Base-by-base conservation (phyloP, 92 coral and sea anemone species). In the Zoanthus sociatus region DNA sequence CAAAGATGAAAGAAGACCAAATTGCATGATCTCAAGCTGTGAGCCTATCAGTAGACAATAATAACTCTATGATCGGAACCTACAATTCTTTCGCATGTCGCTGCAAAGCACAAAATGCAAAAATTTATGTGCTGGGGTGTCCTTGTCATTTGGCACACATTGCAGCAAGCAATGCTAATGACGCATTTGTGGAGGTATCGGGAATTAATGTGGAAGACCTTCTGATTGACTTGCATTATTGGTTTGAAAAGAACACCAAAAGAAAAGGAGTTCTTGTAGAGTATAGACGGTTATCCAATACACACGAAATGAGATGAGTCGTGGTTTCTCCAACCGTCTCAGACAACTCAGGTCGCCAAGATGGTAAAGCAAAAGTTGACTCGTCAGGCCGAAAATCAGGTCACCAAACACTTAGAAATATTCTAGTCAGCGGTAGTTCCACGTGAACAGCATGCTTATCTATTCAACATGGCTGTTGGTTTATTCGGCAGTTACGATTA, bases 201-300 rank as follows among this genome's bases (percentile, higher is more conserved):
- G 71, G 84, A 17, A 30, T 50, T 32, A 78, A 42, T 51, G 73
- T 56, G 45, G 87, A 84, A 63, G 78, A 84, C 9, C 47, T 84
- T 1, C 78, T 51, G 31, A 84, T 51, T 54, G 82, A 84, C 55
- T 73, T 44, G 20, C 73, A 55, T 56, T 84, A 58, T 71, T 73
- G 88, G 82, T 84, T 84, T 53, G 82, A 84, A 30, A 84, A 73
- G 47, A 84, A 81, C 20, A 82, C 86, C 31, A 63, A 82, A n/a
- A 82, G 86, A 44, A 82, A 82, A 31, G 86, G 26, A 26, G 26
- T 26, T 26, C 26, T 26, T 26, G 26, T 26, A 26, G 26, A 26
- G 26, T 26, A 26, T 26, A 26, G 53, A 48, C 6, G 53, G 53
- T 48, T 48, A 9, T 48, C 53, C 53, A 48, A 48, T 48, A 48